These are phyloP conservation scores for Falco rusticolus DNA, from an alignment of 2,797 vertebrate genomes.

Conservation along the genomic window DNA sequence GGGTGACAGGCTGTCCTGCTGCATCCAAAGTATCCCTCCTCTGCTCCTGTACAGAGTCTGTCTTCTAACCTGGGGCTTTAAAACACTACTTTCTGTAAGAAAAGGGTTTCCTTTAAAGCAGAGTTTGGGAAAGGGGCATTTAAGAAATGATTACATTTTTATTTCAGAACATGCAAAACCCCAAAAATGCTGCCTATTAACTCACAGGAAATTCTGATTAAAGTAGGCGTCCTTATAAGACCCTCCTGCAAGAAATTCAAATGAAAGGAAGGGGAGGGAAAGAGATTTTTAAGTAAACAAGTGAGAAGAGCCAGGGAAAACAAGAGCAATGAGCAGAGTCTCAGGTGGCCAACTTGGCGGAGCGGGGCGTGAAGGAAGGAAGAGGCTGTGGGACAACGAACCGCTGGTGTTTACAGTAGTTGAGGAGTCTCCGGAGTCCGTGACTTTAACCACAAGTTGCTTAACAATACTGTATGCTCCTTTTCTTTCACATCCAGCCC, in stretches of 20 bases:
- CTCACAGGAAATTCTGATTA: slow-evolving; percentile 35
- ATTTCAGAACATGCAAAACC: neutral
- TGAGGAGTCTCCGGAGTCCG: slow-evolving; percentile 1
- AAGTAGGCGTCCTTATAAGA: slow-evolving; percentile 60
- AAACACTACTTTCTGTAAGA: neutral
- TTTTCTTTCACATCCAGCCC: neutral
- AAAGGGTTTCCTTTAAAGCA: neutral
- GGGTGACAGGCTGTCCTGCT: slow-evolving; percentile 35
- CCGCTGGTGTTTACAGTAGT: slow-evolving; percentile 54
- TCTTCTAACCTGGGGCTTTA: neutral
- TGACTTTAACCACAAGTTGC: slow-evolving; percentile 49
- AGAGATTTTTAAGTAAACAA: slow-evolving; percentile 57
- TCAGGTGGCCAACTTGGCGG: slow-evolving; percentile 67
- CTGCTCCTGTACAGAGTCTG: neutral
- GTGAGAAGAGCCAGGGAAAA: slow-evolving; percentile 60
- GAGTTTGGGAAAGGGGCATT: neutral
- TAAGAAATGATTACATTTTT: neutral
- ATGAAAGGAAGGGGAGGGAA: slow-evolving; percentile 13
- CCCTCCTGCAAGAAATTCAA: slow-evolving; percentile 63
- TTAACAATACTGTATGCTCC: slow-evolving; percentile 16
- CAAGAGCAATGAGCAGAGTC: slow-evolving; percentile 37
- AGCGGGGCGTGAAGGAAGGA: slow-evolving; percentile 38
- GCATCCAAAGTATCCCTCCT: neutral
- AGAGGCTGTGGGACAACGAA: slow-evolving; percentile 31
- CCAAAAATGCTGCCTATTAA: neutral